Conservation (phyloP, 2,113 vertebrate genomes). For the Cygnus buccinator region DNA sequence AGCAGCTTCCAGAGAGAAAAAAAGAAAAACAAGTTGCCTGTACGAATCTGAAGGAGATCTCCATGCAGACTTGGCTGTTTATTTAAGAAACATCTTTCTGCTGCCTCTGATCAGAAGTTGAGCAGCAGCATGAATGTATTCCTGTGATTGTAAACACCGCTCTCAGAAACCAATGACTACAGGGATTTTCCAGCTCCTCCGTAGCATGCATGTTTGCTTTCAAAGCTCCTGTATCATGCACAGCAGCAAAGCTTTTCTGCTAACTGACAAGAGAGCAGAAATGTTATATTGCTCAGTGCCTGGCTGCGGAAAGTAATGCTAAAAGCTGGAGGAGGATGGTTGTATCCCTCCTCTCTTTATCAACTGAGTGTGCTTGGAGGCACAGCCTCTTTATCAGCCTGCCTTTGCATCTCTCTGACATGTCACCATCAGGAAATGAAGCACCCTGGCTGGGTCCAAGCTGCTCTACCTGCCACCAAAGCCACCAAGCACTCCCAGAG, state of each 20-base stretch:
- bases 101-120: neutral
- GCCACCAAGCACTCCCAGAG: neutral
- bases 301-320: neutral
- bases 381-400: neutral
- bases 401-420: neutral
- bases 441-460: neutral
- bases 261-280: neutral
- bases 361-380: neutral
- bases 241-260: neutral
- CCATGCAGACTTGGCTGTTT: neutral
- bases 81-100: neutral
- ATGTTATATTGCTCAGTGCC: neutral
- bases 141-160: neutral
- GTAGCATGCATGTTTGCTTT: neutral
- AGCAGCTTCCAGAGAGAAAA: neutral
- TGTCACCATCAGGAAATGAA: neutral
- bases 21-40: neutral
- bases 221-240: constrained; percentile 25
- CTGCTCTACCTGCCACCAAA: neutral
- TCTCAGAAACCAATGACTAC: neutral
- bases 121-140: neutral
- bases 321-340: neutral
- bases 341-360: neutral
- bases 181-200: constrained; percentile 27
- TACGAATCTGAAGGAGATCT: neutral